Conservation (phyloP, 1,140 invertebrate genomes). For the Plectrocnemia conspersa region DNA sequence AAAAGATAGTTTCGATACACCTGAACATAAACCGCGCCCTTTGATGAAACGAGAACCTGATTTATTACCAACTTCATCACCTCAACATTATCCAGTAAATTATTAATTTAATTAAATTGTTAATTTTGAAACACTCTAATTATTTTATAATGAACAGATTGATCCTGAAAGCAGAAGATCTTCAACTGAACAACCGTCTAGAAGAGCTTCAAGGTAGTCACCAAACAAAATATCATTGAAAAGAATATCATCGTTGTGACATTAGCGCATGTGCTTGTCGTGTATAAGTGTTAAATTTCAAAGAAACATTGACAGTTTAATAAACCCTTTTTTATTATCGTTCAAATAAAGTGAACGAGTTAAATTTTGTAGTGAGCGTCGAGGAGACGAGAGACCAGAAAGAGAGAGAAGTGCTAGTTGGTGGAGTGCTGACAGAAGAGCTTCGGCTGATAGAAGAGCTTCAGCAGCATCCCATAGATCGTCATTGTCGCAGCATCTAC, state of each 20-base stretch:
- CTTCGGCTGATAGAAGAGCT: constrained; percentile 29
- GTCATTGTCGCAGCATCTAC: constrained; percentile 30
- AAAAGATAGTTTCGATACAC: constrained; percentile 17
- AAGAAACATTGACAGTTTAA: constrained; percentile 9
- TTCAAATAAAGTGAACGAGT: constrained; percentile 18
- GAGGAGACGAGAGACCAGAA: constrained; percentile 20
- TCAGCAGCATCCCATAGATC: constrained; percentile 32
- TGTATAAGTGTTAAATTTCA: not conserved
- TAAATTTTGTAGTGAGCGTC: constrained; percentile 23
- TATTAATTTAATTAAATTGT: not conserved
- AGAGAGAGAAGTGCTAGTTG: constrained; percentile 24
- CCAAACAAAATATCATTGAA: not conserved
- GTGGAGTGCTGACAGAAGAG: constrained; percentile 33
- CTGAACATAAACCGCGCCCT: constrained; percentile 16
- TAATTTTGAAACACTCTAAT: not conserved
- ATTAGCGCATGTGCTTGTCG: not conserved
- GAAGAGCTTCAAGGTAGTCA: constrained; percentile 30
- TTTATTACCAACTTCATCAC: constrained; percentile 28
- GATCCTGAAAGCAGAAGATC: constrained; percentile 22
- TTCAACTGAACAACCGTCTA: constrained; percentile 28
- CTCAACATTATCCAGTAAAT: constrained; percentile 32
- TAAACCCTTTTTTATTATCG: constrained; percentile 9
- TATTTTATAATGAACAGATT: constrained; percentile 25
- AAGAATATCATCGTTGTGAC: not conserved
- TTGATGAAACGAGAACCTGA: constrained; percentile 32